These are phyloP conservation scores for Philhelius pedissequus DNA, from an alignment of 2,888 invertebrate genomes.

Conservation along the genomic window DNA sequence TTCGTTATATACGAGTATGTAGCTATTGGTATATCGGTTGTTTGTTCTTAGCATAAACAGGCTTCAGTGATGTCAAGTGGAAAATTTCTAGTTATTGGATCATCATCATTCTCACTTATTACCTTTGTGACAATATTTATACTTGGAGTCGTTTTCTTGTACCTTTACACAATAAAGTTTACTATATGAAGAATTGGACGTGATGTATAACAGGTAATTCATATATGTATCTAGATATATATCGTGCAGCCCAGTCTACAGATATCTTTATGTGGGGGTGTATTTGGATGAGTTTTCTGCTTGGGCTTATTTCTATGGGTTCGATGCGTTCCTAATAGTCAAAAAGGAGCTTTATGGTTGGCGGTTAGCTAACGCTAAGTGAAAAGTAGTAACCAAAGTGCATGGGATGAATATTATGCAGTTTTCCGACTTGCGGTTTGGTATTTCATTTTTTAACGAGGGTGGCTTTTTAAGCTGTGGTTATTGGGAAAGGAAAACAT, in stretches of 20 bases:
- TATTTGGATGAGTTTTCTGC: conserved; percentile 7
- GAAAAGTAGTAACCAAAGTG: conserved; percentile 30
- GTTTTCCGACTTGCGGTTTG: conserved; percentile 26
- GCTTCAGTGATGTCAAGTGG: conserved; percentile 76
- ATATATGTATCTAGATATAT: neutral
- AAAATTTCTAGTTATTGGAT: conserved; percentile 72
- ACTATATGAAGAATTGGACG: conserved; percentile 11
- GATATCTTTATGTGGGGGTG: conserved; percentile 11
- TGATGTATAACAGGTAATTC: neutral
- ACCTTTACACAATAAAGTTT: neutral
- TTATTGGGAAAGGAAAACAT: neutral
- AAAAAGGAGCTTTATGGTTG: conserved; percentile 31
- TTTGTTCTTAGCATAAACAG: conserved; percentile 45
- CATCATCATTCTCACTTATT: conserved; percentile 68
- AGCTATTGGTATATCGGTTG: neutral
- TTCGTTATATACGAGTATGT: neutral
- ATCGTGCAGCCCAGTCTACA: neutral
- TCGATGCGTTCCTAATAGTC: conserved; percentile 59
- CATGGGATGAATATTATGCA: conserved; percentile 21
- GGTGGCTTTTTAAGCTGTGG: neutral
- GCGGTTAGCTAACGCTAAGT: conserved; percentile 63
- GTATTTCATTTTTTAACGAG: neutral
- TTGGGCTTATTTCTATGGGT: conserved; percentile 49
- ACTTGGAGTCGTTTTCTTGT: conserved; percentile 24
- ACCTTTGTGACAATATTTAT: conserved; percentile 56